Percentiles rank a stretch among this genome's conserved stretches.
phyloP scores from a whole-genome alignment of 2,113 vertebrate species.

The Rostratula benghalensis region DNA sequence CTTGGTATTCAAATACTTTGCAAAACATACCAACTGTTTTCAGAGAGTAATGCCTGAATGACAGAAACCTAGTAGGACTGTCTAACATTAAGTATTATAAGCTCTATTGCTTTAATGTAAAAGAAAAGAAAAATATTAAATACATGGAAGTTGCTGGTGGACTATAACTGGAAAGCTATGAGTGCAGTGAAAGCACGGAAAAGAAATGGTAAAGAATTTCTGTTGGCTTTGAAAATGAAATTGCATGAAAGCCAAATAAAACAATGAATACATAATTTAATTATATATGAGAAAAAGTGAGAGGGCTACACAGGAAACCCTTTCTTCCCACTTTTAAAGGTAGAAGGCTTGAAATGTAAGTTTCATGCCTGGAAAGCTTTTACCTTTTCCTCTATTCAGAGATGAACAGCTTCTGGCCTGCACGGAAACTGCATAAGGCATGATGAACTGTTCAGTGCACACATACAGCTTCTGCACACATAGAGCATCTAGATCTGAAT shows the following conservation, averaged over 20 bases:
- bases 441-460: background rate
- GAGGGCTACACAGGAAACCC: background rate
- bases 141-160: background rate
- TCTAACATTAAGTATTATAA: background rate
- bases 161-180: background rate
- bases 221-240: constrained; percentile 7
- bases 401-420: background rate
- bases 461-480: background rate
- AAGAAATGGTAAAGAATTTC: background rate
- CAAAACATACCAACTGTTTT: background rate
- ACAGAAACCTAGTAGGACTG: background rate
- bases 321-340: background rate
- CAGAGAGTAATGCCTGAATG: background rate
- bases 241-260: background rate
- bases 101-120: background rate
- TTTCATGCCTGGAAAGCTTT: background rate
- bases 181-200: background rate
- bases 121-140: constrained; percentile 16
- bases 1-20: background rate
- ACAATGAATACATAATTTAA: background rate
- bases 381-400: background rate
- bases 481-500: background rate
- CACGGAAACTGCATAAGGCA: background rate
- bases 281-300: background rate
- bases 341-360: background rate